phyloP scores from a whole-genome alignment of 1,140 invertebrate species.

The Adoxophyes honmai region DNA sequence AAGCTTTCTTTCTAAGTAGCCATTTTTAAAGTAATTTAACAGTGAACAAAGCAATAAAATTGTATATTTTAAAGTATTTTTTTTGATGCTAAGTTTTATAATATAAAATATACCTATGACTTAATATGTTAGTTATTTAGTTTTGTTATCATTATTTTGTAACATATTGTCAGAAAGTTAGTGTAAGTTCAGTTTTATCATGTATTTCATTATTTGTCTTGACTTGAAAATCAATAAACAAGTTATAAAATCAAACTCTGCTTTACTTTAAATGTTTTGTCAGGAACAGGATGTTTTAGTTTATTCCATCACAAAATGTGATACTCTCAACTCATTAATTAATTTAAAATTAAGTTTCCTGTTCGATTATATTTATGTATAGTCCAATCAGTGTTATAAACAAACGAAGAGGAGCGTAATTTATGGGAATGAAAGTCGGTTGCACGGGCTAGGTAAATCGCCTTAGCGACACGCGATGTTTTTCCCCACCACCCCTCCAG shows the following conservation, averaged over 20 bases:
- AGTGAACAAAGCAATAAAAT: neutral
- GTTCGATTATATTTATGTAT: no score
- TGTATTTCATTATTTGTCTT: conserved; percentile 2
- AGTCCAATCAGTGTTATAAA: no score
- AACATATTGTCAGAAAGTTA: conserved; percentile 12
- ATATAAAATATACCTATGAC: neutral
- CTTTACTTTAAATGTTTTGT: neutral
- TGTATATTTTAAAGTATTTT: neutral
- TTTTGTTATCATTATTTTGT: conserved; percentile 14
- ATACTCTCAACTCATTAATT: no score
- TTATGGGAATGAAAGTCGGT: no score
- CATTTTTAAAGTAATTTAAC: neutral
- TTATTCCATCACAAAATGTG: no score
- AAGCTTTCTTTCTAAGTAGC: no score
- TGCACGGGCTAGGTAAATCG: no score
- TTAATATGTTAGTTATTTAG: conserved; percentile 8
- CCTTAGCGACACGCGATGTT: no score
- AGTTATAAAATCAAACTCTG: neutral
- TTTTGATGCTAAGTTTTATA: conserved; percentile 13
- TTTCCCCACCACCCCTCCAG: no score
- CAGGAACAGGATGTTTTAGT: neutral
- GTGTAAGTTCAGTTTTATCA: conserved; percentile 5
- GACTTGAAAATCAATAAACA: conserved; percentile 12
- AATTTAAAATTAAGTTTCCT: no score
- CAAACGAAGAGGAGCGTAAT: no score